Conservation (phyloP, 2,113 vertebrate species). For the Bostrychus sinensis region DNA sequence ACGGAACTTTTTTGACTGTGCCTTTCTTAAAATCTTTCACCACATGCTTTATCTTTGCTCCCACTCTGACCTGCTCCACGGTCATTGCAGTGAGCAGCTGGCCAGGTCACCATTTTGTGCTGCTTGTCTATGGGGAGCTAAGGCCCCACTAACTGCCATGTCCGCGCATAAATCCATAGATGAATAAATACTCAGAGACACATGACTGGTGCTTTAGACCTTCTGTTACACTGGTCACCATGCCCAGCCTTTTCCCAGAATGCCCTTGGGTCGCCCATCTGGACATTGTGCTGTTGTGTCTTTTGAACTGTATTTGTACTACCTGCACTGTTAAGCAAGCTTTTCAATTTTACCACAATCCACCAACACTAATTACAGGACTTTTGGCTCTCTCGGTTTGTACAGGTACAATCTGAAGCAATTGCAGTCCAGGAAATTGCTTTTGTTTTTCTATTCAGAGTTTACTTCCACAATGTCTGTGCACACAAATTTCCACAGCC, state of each 20-base stretch:
- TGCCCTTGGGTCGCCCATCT: constrained; percentile 63
- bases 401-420: not conserved
- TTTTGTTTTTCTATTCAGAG: constrained; percentile 14
- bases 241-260: constrained; percentile 35
- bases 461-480: not conserved
- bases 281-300: constrained; percentile 25
- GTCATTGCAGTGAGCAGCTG: constrained; percentile 58
- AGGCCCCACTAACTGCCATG: constrained; percentile 41
- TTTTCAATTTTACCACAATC: not conserved
- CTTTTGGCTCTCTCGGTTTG: not conserved
- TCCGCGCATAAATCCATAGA: constrained; percentile 65
- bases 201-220: constrained; percentile 50
- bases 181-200: constrained; percentile 54
- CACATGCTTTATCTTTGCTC: not conserved
- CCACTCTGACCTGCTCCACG: constrained; percentile 17
- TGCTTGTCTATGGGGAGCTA: constrained; percentile 44
- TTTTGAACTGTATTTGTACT: not conserved
- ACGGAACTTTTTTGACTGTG: not conserved
- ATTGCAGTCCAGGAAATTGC: constrained; percentile 29
- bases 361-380: constrained; percentile 4
- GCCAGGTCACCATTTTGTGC: constrained; percentile 46
- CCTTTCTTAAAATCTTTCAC: not conserved
- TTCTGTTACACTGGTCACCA: constrained; percentile 59
- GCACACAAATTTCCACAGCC: constrained; percentile 17
- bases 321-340: not conserved